Percentiles rank a stretch among this genome's conserved stretches.
These are phyloP conservation scores for Hydroisotoma schaefferi DNA, from an alignment of 2,888 invertebrate genomes.

Conservation along the genomic window DNA sequence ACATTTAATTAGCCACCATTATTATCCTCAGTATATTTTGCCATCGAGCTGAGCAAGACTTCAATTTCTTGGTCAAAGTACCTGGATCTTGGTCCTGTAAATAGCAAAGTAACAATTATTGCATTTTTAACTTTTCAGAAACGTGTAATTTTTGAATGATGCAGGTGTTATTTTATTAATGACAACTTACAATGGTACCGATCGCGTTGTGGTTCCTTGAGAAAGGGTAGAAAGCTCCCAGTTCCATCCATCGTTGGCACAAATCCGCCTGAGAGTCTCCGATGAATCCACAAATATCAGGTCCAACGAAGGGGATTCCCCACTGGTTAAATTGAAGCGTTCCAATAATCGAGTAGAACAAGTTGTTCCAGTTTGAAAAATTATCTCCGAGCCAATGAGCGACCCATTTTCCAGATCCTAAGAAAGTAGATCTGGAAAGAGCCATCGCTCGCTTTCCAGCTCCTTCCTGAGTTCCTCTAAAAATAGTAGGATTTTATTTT, in stretches of 20 bases:
- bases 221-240: slow-evolving; percentile 55
- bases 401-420: slow-evolving; percentile 68
- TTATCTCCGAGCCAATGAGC: slow-evolving; percentile 82
- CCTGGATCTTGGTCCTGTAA: slow-evolving; percentile 42
- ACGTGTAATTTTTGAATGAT: background rate
- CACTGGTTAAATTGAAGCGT: slow-evolving; percentile 53
- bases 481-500: background rate
- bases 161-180: background rate
- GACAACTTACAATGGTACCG: background rate
- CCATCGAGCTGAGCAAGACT: too few species aligned
- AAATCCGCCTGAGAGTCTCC: slow-evolving; percentile 56
- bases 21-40: too few species aligned
- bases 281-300: slow-evolving; percentile 50
- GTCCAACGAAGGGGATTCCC: slow-evolving; percentile 49
- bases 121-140: background rate
- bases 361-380: slow-evolving; percentile 51
- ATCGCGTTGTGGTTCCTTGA: slow-evolving; percentile 51
- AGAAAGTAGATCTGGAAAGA: slow-evolving; percentile 72
- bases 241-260: slow-evolving; percentile 55
- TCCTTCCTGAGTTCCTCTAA: slow-evolving; percentile 21
- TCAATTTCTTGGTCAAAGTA: too few species aligned
- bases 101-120: slow-evolving; percentile 1
- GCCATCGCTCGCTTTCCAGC: slow-evolving; percentile 65
- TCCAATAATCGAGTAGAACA: slow-evolving; percentile 50
- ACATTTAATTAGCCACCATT: too few species aligned